Evolutionary conservation across 2,113 vertebrate species (phyloP).

Genomic region (Mirounga angustirostris): DNA sequence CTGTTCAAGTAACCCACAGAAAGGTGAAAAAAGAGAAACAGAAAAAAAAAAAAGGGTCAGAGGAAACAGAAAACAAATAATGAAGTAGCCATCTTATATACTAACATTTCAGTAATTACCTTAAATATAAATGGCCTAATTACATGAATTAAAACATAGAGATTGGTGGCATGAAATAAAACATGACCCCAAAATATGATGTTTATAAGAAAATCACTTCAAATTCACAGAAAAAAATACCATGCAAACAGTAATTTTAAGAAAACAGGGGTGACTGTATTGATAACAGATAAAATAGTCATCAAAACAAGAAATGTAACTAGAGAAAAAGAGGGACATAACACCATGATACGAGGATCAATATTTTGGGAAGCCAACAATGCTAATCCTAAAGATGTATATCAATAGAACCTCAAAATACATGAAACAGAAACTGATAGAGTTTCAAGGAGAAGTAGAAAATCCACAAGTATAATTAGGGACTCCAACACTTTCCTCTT

Average conservation of each 20-base stretch:
- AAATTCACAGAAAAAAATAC: neutral
- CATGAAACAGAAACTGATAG: neutral
- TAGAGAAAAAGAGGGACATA: neutral
- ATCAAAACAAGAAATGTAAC: neutral
- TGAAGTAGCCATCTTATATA: neutral
- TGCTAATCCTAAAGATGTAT: neutral
- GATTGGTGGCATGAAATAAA: neutral
- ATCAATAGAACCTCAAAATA: neutral
- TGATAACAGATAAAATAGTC: neutral
- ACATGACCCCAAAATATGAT: neutral
- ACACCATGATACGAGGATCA: neutral
- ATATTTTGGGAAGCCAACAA: neutral
- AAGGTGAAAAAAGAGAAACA: neutral
- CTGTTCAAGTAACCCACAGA: neutral
- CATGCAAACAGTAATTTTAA: neutral
- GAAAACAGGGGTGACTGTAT: neutral
- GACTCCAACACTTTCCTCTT: neutral
- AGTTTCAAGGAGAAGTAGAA: neutral
- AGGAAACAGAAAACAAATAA: neutral
- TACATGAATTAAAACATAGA: neutral
- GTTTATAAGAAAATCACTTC: neutral
- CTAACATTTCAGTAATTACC: neutral
- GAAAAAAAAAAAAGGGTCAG: neutral
- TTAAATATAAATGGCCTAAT: neutral
- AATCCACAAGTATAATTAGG: neutral